Evolutionary conservation across 1,140 invertebrate genomes (phyloP).

Genomic region (Drosophila orosa): DNA sequence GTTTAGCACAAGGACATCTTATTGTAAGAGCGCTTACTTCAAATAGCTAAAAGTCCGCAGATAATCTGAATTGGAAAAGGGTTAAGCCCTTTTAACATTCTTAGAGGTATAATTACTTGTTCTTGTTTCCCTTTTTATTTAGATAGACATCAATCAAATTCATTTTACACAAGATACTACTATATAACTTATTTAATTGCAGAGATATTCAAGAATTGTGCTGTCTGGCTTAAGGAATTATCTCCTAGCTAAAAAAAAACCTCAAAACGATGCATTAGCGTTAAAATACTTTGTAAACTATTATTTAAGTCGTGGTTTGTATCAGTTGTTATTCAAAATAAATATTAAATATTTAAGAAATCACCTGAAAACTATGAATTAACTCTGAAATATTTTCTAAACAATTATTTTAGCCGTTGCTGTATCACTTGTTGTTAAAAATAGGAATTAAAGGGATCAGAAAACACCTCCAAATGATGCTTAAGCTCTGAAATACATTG

Average conservation of each 20-base stretch:
- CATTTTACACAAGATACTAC: neutral
- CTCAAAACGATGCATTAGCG: neutral
- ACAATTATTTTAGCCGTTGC: neutral
- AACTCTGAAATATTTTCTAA: neutral
- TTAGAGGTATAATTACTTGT: no score
- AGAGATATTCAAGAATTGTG: neutral
- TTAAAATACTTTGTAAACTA: neutral
- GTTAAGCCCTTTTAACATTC: neutral
- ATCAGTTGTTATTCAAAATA: neutral
- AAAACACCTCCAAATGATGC: neutral
- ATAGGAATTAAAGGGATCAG: neutral
- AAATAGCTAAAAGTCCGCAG: neutral
- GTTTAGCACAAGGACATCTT: neutral
- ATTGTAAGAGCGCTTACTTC: neutral
- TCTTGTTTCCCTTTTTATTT: no score
- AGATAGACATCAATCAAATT: neutral
- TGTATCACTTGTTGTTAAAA: neutral
- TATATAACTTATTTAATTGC: neutral
- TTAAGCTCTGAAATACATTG: neutral
- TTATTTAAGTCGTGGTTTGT: neutral
- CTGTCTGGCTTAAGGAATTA: neutral
- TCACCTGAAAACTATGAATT: neutral
- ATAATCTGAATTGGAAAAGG: neutral
- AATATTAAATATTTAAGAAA: neutral
- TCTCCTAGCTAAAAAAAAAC: no score